Evolutionary conservation across 2,888 invertebrate species (phyloP).

Genomic region (Andricus quercusramuli): DNA sequence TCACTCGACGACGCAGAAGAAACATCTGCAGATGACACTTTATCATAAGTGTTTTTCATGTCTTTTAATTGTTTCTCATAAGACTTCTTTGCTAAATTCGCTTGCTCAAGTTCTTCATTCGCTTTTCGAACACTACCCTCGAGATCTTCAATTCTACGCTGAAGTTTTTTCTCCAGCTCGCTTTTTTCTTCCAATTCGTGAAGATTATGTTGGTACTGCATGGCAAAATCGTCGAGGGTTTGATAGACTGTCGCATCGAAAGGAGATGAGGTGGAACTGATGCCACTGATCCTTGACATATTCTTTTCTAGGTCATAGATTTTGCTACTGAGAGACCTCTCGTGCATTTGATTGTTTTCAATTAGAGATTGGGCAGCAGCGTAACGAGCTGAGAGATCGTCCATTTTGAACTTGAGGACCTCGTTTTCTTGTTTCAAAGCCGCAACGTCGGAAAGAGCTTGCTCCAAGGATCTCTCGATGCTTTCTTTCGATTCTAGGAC

Average conservation of each 20-base stretch:
- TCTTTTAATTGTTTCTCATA: slow-evolving; percentile 76
- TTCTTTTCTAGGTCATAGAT: slow-evolving; percentile 69
- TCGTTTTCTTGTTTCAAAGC: slow-evolving; percentile 69
- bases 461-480: slow-evolving; percentile 74
- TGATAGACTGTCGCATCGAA: slow-evolving; percentile 74
- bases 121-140: slow-evolving; percentile 78
- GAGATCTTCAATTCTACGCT: slow-evolving; percentile 80
- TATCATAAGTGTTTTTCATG: slow-evolving; percentile 72
- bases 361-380: slow-evolving; percentile 68
- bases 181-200: slow-evolving; percentile 72
- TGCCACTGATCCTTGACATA: slow-evolving; percentile 68
- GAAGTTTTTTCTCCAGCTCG: slow-evolving; percentile 79
- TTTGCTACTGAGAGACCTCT: slow-evolving; percentile 64
- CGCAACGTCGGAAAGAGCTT: slow-evolving; percentile 68
- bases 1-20: slow-evolving; percentile 47
- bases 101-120: slow-evolving; percentile 65
- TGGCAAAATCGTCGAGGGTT: slow-evolving; percentile 69
- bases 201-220: slow-evolving; percentile 68
- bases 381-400: slow-evolving; percentile 70
- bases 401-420: slow-evolving; percentile 66
- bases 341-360: slow-evolving; percentile 68
- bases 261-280: slow-evolving; percentile 66
- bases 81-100: slow-evolving; percentile 68
- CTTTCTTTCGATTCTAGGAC: slow-evolving; percentile 75
- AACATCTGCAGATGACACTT: slow-evolving; percentile 59